A percentile compares a stretch with the other conserved stretches of the same genome.
Conservation (phyloP, 2,113 vertebrate species). For the Tetraodon nigroviridis region DNA sequence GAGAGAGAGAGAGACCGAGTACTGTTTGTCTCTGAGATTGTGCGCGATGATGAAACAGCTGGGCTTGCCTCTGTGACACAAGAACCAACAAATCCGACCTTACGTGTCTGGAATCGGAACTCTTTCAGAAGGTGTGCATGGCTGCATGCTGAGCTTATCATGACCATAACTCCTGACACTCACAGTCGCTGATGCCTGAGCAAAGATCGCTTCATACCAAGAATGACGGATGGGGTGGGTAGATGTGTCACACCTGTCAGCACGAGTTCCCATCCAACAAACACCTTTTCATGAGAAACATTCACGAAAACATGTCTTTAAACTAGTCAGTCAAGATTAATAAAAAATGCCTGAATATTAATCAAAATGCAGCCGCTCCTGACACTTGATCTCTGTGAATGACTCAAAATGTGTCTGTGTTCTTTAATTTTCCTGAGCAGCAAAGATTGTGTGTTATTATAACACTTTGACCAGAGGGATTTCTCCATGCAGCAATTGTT, state of each 20-base stretch:
- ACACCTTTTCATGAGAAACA: conserved; percentile 1
- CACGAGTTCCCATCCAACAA: conserved; percentile 16
- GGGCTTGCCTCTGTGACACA: conserved; percentile 31
- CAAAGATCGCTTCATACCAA: conserved; percentile 5
- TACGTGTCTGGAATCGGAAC: conserved; percentile 7
- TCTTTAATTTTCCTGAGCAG: conserved; percentile 1
- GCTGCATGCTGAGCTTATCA: background rate
- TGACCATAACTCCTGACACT: background rate
- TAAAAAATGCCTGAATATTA: too few relatives aligned
- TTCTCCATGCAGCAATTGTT: conserved; percentile 55
- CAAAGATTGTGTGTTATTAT: conserved; percentile 37
- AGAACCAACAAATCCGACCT: conserved; percentile 1
- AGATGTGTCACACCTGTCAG: conserved; percentile 48
- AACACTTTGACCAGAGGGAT: conserved; percentile 54
- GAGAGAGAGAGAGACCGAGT: conserved; percentile 46
- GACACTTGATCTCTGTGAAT: background rate
- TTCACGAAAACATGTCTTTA: too few relatives aligned
- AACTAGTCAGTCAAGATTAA: too few relatives aligned
- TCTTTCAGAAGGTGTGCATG: conserved; percentile 3
- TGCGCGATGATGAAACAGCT: conserved; percentile 50
- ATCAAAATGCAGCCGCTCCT: too few relatives aligned
- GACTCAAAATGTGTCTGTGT: conserved; percentile 6
- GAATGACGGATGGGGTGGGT: conserved; percentile 1
- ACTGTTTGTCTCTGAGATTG: conserved; percentile 45
- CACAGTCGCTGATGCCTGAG: background rate